Evolutionary conservation across 2,797 vertebrate species (phyloP).

Genomic region (Anabacerthia variegaticeps): DNA sequence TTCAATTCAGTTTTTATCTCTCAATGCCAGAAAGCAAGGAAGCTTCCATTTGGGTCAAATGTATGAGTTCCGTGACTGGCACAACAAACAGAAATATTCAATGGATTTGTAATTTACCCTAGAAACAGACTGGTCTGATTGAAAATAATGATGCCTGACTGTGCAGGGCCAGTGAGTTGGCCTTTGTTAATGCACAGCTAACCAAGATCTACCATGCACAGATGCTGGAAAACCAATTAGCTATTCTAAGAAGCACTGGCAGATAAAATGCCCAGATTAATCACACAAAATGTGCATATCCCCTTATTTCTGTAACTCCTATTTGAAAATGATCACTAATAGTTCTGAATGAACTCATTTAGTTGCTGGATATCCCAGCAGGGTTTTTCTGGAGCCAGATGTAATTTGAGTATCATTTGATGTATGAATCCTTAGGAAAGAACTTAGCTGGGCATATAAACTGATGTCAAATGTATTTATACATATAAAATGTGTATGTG

Average conservation of each 20-base stretch:
- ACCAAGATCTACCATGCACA: slow-evolving; percentile 41
- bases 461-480: slow-evolving; percentile 29
- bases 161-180: neutral
- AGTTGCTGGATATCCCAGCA: slow-evolving; percentile 47
- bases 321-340: slow-evolving; percentile 57
- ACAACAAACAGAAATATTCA: slow-evolving; percentile 50
- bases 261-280: slow-evolving; percentile 62
- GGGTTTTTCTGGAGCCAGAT: slow-evolving; percentile 12
- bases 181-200: slow-evolving; percentile 56
- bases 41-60: slow-evolving; percentile 29
- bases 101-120: slow-evolving; percentile 62
- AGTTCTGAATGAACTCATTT: slow-evolving; percentile 51
- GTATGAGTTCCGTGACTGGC: slow-evolving; percentile 9
- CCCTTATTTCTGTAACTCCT: slow-evolving; percentile 63
- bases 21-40: slow-evolving; percentile 41
- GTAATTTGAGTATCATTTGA: slow-evolving; percentile 28
- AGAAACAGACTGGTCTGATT: slow-evolving; percentile 56
- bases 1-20: slow-evolving; percentile 68
- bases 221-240: slow-evolving; percentile 60
- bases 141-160: slow-evolving; percentile 42
- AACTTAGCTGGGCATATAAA: slow-evolving; percentile 36
- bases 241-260: slow-evolving; percentile 40
- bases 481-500: neutral
- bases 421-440: slow-evolving; percentile 37
- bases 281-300: slow-evolving; percentile 9